Base-by-base conservation (phyloP, 2,888 invertebrate genomes). In the Hirtodrosophila histrioides region DNA sequence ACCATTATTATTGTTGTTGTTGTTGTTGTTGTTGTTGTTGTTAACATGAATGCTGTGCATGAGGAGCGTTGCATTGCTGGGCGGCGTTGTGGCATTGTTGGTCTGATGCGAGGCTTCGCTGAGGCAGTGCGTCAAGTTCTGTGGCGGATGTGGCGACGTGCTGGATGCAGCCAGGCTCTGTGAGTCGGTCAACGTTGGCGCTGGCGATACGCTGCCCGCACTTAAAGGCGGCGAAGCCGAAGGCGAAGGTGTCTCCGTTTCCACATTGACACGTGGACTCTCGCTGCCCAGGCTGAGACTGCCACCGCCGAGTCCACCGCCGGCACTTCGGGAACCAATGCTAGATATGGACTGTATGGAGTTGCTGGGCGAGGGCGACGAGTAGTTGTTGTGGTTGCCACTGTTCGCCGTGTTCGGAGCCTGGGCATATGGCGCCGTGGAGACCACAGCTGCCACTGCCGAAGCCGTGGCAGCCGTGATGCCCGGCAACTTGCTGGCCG, bases 281-380 rank as follows among this genome's bases (percentile, higher is more conserved):
- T 89, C 91, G 31, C 91, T 90, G 53, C 89, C 90, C 41, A 90
- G 78, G 0, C 91, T 91, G 2, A 90, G 88, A 3, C 89, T 89
- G 1, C 87, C 89, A 0, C 31, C 53, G 10, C 50, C 56, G 3
- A 41, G 53, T 4, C 17, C 57, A 9, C 50, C 63, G 0, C 35
- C 72, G 0, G 37, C 79, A 23, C 80, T 80, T 1, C 78, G 24
- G 0, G 84, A 81, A 0, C 91, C 92, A 36, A 92, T 89, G 69
- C 91, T 91, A 2, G 92, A 92, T 46, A 91, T 91, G 39, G 91
- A 91, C 66, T 92, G 92, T 63, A 92, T 90, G 7, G 91, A 91
- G 24, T 91, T 90, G 46, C 90, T 89, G 2, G 91, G 92, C 46
- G 92, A 91, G 12, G 92, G 91, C 27, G 91, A 91, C 0, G 90